A percentile compares a stretch with the other conserved stretches of the same genome.
These are phyloP conservation scores for Bimastos eiseni DNA, from an alignment of 2,888 invertebrate species.

Conservation along the genomic window DNA sequence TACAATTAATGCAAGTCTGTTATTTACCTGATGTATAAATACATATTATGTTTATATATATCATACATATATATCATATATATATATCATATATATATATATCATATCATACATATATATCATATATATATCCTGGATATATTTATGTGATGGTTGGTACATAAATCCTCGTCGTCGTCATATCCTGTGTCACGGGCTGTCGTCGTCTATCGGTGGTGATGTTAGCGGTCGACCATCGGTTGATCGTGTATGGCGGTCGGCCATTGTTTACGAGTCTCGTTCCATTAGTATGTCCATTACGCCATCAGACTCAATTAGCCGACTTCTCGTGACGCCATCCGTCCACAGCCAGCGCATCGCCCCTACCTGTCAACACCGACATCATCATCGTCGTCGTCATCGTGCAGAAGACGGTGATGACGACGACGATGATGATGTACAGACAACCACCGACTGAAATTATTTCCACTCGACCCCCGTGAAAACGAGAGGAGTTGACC, in stretches of 20 bases:
- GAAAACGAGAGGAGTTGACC: conserved; percentile 28
- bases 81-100: too few species aligned
- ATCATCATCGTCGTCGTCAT: conserved; percentile 22
- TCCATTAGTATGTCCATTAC: conserved; percentile 25
- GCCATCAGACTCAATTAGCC: conserved; percentile 24
- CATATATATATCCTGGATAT: too few species aligned
- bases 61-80: too few species aligned
- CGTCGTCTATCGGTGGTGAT: background rate
- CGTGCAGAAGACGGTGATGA: conserved; percentile 23
- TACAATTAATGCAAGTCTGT: too few species aligned
- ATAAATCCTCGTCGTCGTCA: too few species aligned
- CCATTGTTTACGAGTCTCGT: conserved; percentile 9
- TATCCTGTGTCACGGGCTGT: background rate
- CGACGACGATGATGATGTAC: conserved; percentile 27
- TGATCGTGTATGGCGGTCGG: background rate
- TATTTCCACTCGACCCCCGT: background rate
- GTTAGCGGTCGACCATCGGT: background rate
- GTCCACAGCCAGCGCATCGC: background rate
- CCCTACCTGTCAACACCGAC: conserved; percentile 26
- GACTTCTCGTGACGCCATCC: conserved; percentile 17
- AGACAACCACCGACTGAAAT: background rate
- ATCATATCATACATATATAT: too few species aligned
- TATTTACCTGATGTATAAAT: too few species aligned
- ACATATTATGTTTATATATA: too few species aligned
- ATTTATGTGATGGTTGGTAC: too few species aligned